Evolutionary conservation across 1,140 invertebrate genomes (phyloP), one percentile per base, ranked within the genome.

Genomic region (Holotrichia oblita): DNA sequence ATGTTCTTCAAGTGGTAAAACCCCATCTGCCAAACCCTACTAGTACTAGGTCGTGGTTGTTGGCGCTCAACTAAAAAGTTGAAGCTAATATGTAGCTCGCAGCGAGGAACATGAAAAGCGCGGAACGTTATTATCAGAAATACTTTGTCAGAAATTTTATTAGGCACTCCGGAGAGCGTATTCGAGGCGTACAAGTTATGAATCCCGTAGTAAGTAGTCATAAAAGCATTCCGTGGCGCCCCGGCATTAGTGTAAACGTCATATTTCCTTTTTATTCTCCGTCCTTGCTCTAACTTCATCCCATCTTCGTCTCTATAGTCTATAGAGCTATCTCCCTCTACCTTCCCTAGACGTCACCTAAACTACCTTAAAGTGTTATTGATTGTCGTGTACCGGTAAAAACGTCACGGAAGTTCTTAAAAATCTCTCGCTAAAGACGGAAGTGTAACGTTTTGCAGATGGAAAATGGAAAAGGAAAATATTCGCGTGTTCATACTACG

Each of bases 231-330:
- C 81, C 81, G 76, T 79, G 80, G 78, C 78, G 77, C 79, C 77
- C 79, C 61, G 78, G 80, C 81, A 81, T 82, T 82, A 82, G 81
- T 81, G 80, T 81, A 82, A 82, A 82, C 81, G 80, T 81, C 81
- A 82, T 82, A 82, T 81, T 82, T 82, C 80, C 80, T 78, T 80
- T 80, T 82, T 82, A 81, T 79, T 77, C 79, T 7, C 64, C 64
- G 34, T 22, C 24, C 22, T 22, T 17, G 48, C 48, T 55, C 27
- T 34, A 34, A 34, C 27, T 55, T 17, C 48, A 17, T 55, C n/a
- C 48, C 48, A 17, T 55, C 48, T 6, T 55, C 48, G 48, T 3
- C 48, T 14, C 6, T 3, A 17, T 55, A 14, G 48, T 55, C 48
- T 17, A n/a, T n/a, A 55, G 14, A 6, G 12, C 48, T 55, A 14